Percentiles rank a stretch among this genome's conserved stretches.
Evolutionary conservation across 2,113 vertebrate species (phyloP).

Genomic region (Thalassarche chlororhynchos): DNA sequence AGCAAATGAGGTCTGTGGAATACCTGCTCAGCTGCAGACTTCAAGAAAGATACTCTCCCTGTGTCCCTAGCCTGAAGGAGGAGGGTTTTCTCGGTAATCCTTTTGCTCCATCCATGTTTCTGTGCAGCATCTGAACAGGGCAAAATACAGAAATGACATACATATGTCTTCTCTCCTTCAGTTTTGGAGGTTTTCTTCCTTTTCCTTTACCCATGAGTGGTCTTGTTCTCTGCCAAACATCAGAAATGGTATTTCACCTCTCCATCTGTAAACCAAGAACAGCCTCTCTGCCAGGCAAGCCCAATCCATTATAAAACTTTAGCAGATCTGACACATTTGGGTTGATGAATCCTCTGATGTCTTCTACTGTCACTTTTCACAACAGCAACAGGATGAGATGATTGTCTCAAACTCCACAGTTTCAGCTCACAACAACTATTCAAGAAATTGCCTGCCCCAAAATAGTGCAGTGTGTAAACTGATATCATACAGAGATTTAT

Average conservation of each 20-base stretch:
- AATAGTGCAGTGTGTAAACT: background rate
- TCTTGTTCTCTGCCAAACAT: background rate
- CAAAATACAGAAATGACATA: background rate
- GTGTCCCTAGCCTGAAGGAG: background rate
- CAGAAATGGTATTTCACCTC: slow-evolving; percentile 28
- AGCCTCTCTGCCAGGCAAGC: slow-evolving; percentile 15
- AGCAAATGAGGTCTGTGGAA: background rate
- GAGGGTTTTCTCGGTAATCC: background rate
- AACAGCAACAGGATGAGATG: background rate
- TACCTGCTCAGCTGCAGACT: background rate
- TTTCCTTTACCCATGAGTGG: background rate
- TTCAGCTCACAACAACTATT: background rate
- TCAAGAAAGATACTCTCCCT: background rate
- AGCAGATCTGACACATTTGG: slow-evolving; percentile 19
- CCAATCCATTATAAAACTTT: background rate
- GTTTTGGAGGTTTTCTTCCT: background rate
- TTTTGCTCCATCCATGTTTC: background rate
- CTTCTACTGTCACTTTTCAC: slow-evolving; percentile 3
- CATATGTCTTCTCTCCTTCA: slow-evolving; percentile 1
- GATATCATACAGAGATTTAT: background rate
- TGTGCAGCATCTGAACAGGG: background rate
- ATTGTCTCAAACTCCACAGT: background rate
- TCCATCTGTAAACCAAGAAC: slow-evolving; percentile 5
- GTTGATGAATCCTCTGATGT: slow-evolving; percentile 20
- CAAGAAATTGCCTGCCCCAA: background rate